Conservation (phyloP, 1,140 invertebrate genomes). For the Paracyclopina nana region DNA sequence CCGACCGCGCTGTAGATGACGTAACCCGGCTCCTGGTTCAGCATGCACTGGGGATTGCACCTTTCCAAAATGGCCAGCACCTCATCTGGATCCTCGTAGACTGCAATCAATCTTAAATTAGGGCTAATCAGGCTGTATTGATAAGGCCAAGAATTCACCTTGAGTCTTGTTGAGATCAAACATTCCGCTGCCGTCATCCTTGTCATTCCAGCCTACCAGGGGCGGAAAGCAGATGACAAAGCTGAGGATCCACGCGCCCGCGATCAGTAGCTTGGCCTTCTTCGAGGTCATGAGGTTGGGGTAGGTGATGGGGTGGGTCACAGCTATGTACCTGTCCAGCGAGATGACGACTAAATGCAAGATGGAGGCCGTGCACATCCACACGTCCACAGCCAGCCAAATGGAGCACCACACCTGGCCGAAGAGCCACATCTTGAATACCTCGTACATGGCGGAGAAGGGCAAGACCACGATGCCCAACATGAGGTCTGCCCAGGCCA, state of each 20-base stretch:
- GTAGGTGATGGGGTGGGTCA: constrained; percentile 79
- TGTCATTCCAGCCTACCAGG: constrained; percentile 66
- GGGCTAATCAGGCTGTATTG: no score
- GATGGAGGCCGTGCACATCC: constrained; percentile 90
- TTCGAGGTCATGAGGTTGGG: constrained; percentile 71
- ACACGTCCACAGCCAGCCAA: constrained; percentile 83
- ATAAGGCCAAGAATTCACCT: no score
- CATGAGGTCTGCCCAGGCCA: constrained; percentile 75
- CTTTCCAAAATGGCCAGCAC: constrained; percentile 19
- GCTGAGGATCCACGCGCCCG: constrained; percentile 74
- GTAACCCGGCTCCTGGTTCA: constrained; percentile 66
- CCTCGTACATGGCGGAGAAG: constrained; percentile 58
- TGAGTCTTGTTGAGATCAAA: neutral
- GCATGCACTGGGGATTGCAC: constrained; percentile 64
- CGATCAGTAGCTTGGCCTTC: constrained; percentile 67
- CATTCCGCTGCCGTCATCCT: neutral
- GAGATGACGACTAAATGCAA: constrained; percentile 44
- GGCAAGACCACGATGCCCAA: constrained; percentile 76
- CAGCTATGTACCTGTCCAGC: constrained; percentile 78
- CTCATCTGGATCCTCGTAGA: constrained; percentile 10
- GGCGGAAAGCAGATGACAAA: constrained; percentile 94
- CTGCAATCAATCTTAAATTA: no score
- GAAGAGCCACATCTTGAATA: constrained; percentile 68
- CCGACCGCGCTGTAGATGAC: constrained; percentile 70
- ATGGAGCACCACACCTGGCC: constrained; percentile 75